Conservation (phyloP, 2,113 vertebrate species). For the Coracopsis vasa region DNA sequence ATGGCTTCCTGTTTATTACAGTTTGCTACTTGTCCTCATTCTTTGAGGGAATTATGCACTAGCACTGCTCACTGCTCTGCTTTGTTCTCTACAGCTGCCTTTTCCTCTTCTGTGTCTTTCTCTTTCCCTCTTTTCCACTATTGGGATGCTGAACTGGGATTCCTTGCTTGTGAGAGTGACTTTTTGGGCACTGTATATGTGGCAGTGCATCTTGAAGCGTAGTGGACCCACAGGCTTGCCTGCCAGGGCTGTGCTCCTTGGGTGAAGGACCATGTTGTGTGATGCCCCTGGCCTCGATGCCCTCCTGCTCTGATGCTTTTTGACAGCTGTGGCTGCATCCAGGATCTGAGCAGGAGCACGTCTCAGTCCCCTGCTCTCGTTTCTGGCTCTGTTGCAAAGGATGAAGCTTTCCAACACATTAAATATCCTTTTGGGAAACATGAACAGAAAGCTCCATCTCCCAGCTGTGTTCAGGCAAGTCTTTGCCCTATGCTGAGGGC, state of each 20-base stretch:
- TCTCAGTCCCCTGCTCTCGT: neutral
- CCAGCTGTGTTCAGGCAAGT: neutral
- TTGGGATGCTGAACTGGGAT: neutral
- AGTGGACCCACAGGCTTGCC: neutral
- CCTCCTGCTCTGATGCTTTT: constrained; percentile 7
- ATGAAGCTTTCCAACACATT: neutral
- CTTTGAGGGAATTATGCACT: neutral
- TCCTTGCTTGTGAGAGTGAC: neutral
- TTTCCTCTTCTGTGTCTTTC: neutral
- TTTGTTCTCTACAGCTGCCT: neutral
- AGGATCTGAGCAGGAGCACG: neutral
- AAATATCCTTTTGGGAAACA: neutral
- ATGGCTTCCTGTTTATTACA: neutral
- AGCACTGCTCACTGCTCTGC: neutral
- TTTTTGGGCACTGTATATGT: neutral
- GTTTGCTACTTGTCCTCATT: neutral
- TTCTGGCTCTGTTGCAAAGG: neutral
- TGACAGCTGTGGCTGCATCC: neutral
- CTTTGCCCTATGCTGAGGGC: neutral
- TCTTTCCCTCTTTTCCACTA: rapidly evolving
- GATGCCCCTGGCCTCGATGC: neutral
- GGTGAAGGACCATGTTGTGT: rapidly evolving
- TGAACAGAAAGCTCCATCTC: rapidly evolving
- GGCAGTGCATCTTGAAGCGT: rapidly evolving
- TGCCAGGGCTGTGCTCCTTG: neutral